Percentiles rank a stretch among this genome's conserved stretches.
Conservation (phyloP, 2,113 vertebrate genomes). For the Corvus cornix region DNA sequence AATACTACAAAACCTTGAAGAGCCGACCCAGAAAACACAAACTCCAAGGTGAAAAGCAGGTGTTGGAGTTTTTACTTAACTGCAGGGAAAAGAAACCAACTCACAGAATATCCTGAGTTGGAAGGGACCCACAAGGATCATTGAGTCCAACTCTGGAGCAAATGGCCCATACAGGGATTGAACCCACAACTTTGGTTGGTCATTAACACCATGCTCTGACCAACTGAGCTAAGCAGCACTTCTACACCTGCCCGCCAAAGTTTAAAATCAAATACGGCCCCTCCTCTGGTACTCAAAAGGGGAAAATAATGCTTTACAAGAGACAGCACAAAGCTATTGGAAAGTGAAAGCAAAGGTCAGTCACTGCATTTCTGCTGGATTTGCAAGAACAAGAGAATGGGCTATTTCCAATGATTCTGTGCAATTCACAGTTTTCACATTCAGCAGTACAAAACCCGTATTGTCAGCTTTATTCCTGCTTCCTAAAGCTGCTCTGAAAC, state of each 20-base stretch:
- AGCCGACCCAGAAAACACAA: neutral
- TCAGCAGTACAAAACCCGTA: neutral
- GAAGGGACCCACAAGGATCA: neutral
- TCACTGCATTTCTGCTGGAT: neutral
- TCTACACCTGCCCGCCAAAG: neutral
- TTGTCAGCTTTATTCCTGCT: neutral
- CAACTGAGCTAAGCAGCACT: neutral
- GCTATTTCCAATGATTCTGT: neutral
- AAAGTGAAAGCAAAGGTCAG: neutral
- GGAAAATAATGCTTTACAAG: neutral
- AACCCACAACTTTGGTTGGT: neutral
- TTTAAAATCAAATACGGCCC: neutral
- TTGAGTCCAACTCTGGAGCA: neutral
- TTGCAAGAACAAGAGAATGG: neutral
- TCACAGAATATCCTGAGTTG: rapidly evolving
- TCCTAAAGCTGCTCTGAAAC: neutral
- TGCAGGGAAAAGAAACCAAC: rapidly evolving
- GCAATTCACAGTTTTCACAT: neutral
- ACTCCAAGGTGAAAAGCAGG: neutral
- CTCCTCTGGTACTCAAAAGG: neutral
- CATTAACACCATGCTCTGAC: neutral
- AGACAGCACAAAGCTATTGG: neutral
- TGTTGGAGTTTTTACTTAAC: neutral
- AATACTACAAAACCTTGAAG: neutral
- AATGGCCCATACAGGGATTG: neutral